These are phyloP conservation scores for Xyrauchen texanus DNA, from an alignment of 2,113 vertebrate species.

Conservation along the genomic window DNA sequence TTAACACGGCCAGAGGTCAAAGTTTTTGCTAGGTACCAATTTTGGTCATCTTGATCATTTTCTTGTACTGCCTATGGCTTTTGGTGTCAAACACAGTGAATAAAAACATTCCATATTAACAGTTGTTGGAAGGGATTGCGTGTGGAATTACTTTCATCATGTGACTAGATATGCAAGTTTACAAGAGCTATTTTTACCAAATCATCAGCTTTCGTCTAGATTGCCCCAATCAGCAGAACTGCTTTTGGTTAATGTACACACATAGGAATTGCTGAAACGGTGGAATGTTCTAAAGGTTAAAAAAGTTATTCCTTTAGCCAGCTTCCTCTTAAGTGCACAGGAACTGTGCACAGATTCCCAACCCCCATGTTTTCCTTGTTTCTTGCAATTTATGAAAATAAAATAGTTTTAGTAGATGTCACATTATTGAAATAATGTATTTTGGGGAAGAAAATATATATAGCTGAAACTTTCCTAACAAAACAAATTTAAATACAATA, in stretches of 20 bases:
- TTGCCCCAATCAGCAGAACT: neutral
- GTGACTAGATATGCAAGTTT: no score
- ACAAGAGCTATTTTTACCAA: neutral
- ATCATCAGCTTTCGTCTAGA: neutral
- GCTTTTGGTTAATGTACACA: conserved; percentile 17
- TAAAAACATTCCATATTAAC: conserved; percentile 45
- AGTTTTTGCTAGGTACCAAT: conserved; percentile 42
- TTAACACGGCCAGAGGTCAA: conserved; percentile 40
- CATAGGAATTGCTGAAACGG: neutral
- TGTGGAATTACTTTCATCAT: neutral
- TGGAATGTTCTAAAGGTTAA: conserved; percentile 13
- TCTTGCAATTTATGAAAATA: neutral
- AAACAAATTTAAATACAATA: no score
- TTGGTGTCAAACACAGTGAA: conserved; percentile 50
- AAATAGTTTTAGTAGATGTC: no score
- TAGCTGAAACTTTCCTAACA: no score
- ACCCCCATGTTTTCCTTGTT: neutral
- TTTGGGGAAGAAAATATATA: no score
- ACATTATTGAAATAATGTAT: no score
- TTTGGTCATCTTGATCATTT: conserved; percentile 16
- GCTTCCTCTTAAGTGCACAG: conserved; percentile 20
- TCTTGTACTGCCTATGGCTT: conserved; percentile 47
- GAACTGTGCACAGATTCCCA: neutral
- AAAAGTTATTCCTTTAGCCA: neutral
- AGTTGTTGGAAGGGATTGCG: neutral